These are phyloP conservation scores for Cyclura pinguis DNA, from an alignment of 2,797 vertebrate species.

Conservation along the genomic window DNA sequence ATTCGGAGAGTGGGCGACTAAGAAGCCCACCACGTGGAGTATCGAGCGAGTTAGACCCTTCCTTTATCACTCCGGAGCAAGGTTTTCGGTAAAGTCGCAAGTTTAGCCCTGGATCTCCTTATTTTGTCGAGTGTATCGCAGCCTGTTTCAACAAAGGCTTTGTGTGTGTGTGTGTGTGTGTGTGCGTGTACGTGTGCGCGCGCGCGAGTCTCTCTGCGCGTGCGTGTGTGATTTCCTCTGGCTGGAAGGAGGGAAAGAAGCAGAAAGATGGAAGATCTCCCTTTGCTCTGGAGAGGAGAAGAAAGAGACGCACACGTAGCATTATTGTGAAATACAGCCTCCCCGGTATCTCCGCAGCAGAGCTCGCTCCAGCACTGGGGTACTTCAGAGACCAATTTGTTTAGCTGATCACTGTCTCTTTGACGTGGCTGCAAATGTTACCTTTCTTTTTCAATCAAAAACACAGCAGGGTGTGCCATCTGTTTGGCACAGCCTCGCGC, in stretches of 20 bases:
- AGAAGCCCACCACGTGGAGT: constrained; percentile 47
- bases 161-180: too few relatives aligned
- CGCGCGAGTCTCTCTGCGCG: neutral
- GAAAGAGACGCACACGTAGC: constrained; percentile 72
- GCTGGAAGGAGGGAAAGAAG: constrained; percentile 50
- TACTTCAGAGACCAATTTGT: constrained; percentile 94
- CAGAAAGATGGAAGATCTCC: constrained; percentile 69
- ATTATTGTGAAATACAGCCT: constrained; percentile 87
- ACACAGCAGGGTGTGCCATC: constrained; percentile 94
- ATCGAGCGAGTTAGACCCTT: constrained; percentile 46
- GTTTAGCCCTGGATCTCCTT: constrained; percentile 33
- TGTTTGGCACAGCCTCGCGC: constrained; percentile 87
- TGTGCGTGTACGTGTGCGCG: neutral
- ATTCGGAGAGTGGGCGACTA: constrained; percentile 32
- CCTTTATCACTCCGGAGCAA: constrained; percentile 40
- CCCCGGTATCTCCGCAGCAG: constrained; percentile 81
- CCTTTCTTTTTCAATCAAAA: constrained; percentile 95
- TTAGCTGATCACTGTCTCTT: constrained; percentile 90
- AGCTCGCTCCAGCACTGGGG: constrained; percentile 86
- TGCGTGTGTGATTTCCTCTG: constrained; percentile 28
- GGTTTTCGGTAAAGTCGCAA: constrained; percentile 11
- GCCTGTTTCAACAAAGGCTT: constrained; percentile 77
- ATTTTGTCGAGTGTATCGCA: constrained; percentile 54
- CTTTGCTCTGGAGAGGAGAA: constrained; percentile 61
- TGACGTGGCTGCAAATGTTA: constrained; percentile 94